A percentile compares a stretch with the other conserved stretches of the same genome.
Evolutionary conservation across 2,888 invertebrate species (phyloP).

Genomic region (Laspeyria flexula): DNA sequence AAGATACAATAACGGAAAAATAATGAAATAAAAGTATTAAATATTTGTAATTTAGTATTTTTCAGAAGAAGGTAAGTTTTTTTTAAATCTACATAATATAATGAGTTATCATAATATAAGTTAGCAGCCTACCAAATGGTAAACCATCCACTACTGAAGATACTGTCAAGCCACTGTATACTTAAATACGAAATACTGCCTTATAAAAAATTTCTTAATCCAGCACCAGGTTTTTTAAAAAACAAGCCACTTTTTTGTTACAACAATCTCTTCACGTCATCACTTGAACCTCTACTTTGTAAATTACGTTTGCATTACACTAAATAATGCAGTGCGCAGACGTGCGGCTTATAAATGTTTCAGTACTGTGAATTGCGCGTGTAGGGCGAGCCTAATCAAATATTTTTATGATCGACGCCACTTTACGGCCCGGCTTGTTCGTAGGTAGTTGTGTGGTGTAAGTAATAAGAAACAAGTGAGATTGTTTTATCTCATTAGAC

Average conservation of each 20-base stretch:
- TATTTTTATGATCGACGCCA: conserved; percentile 85
- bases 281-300: conserved; percentile 27
- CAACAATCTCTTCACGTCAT: conserved; percentile 18
- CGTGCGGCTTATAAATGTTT: conserved; percentile 75
- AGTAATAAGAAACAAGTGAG: conserved; percentile 12
- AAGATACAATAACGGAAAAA: too few species aligned
- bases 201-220: not conserved
- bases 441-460: conserved; percentile 46
- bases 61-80: too few species aligned
- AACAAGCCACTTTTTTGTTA: not conserved
- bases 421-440: conserved; percentile 76
- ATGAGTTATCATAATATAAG: too few species aligned
- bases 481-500: too few species aligned
- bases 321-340: conserved; percentile 52
- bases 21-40: too few species aligned
- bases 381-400: conserved; percentile 80
- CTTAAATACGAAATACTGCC: too few species aligned
- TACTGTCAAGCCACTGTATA: too few species aligned
- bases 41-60: too few species aligned
- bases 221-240: not conserved
- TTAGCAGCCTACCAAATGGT: too few species aligned
- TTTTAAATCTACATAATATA: too few species aligned
- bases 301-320: conserved; percentile 53
- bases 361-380: conserved; percentile 73
- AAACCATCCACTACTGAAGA: too few species aligned